A percentile compares a stretch with the other conserved stretches of the same genome.
Evolutionary conservation across 2,888 invertebrate genomes (phyloP).

Genomic region (Dioctria linearis): DNA sequence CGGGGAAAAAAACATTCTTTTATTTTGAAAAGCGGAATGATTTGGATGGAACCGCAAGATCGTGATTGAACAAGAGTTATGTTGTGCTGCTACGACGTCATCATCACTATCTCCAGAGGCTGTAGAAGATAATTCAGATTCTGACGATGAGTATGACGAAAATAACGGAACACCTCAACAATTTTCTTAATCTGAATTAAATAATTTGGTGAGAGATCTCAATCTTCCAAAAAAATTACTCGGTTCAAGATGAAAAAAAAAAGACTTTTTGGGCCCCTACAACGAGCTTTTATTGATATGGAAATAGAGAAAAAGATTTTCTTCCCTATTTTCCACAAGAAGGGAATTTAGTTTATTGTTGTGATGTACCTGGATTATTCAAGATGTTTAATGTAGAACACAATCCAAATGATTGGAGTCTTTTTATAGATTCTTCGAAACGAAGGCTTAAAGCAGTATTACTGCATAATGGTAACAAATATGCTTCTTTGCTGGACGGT

Average conservation of each 20-base stretch:
- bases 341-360: constrained; percentile 1
- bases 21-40: too few species aligned
- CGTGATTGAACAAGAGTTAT: too few species aligned
- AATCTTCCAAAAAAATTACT: constrained; percentile 14
- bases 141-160: too few species aligned
- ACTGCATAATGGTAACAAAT: constrained; percentile 44
- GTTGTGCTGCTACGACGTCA: too few species aligned
- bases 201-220: constrained; percentile 5
- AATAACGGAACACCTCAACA: too few species aligned
- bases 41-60: too few species aligned
- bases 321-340: constrained; percentile 1
- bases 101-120: too few species aligned
- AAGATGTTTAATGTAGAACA: constrained; percentile 6
- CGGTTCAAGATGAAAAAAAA: constrained; percentile 10
- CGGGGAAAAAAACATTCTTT: too few species aligned
- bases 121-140: too few species aligned
- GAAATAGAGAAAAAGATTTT: constrained; percentile 42
- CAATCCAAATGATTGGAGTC: constrained; percentile 11
- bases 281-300: constrained; percentile 31
- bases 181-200: background rate
- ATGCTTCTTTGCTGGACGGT: constrained; percentile 21
- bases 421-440: constrained; percentile 29
- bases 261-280: background rate
- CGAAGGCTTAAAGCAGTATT: constrained; percentile 38
- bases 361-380: background rate